phyloP scores from a whole-genome alignment of 2,113 vertebrate genomes.

The Coreoperca whiteheadi region DNA sequence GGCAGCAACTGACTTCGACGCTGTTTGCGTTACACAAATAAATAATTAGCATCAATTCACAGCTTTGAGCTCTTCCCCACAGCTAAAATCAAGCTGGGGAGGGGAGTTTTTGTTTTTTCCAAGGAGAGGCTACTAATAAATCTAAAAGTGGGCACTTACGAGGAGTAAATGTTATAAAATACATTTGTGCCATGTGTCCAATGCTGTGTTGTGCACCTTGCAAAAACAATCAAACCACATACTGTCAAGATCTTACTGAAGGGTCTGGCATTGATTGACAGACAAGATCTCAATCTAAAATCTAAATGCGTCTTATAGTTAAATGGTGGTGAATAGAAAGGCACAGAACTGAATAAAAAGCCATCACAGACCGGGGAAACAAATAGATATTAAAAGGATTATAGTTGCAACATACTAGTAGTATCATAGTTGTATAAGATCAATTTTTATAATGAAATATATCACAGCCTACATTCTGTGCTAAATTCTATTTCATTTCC shows the following conservation, averaged over 20 bases:
- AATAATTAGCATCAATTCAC: conserved; percentile 16
- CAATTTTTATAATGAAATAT: neutral
- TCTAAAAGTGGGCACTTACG: neutral
- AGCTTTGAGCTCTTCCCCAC: neutral
- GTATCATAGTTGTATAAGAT: no score
- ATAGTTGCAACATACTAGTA: neutral
- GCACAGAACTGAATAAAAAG: neutral
- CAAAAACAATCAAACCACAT: neutral
- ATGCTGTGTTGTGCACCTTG: neutral
- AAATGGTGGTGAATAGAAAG: neutral
- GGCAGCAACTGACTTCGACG: neutral
- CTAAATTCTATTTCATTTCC: neutral
- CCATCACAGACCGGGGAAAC: neutral
- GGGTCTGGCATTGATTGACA: neutral
- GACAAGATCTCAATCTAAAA: neutral
- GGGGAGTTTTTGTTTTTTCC: neutral
- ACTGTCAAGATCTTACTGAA: neutral
- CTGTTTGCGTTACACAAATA: conserved; percentile 15
- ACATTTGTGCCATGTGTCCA: neutral
- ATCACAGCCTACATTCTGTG: neutral
- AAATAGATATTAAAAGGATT: neutral
- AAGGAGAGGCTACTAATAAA: neutral
- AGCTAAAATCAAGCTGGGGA: neutral
- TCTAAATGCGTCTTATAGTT: neutral
- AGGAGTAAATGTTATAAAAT: neutral